Evolutionary conservation across 2,113 vertebrate genomes (phyloP).

Genomic region (Heptranchias perlo): DNA sequence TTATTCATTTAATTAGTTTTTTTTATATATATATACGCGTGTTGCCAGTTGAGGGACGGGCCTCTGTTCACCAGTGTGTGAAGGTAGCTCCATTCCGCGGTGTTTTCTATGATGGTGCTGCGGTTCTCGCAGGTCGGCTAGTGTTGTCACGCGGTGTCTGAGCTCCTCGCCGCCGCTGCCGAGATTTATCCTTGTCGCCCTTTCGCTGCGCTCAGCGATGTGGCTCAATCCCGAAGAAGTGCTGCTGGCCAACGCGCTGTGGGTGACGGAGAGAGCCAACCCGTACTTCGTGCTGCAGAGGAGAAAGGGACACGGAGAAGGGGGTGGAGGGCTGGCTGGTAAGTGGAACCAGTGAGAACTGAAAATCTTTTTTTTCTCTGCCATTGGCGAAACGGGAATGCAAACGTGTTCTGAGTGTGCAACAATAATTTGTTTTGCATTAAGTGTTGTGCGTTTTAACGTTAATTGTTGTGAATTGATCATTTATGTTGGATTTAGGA

Average conservation of each 20-base stretch:
- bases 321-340: slow-evolving; percentile 76
- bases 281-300: slow-evolving; percentile 95
- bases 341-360: slow-evolving; percentile 46
- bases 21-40: neutral
- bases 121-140: neutral
- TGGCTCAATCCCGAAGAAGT: slow-evolving; percentile 96
- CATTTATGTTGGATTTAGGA: neutral
- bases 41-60: neutral
- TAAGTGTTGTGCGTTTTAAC: neutral
- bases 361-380: no score
- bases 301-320: slow-evolving; percentile 84
- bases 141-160: neutral
- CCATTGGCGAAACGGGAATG: neutral
- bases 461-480: neutral
- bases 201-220: slow-evolving; percentile 55
- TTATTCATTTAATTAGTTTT: no score
- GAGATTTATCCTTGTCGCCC: neutral
- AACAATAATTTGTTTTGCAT: neutral
- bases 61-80: neutral
- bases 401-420: neutral
- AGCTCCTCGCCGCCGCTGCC: neutral
- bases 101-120: neutral
- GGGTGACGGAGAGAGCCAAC: slow-evolving; percentile 92
- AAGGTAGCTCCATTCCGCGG: neutral
- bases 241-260: slow-evolving; percentile 86